These are phyloP conservation scores for Sus scrofa DNA, from an alignment of 2,113 vertebrate genomes.

Conservation along the genomic window DNA sequence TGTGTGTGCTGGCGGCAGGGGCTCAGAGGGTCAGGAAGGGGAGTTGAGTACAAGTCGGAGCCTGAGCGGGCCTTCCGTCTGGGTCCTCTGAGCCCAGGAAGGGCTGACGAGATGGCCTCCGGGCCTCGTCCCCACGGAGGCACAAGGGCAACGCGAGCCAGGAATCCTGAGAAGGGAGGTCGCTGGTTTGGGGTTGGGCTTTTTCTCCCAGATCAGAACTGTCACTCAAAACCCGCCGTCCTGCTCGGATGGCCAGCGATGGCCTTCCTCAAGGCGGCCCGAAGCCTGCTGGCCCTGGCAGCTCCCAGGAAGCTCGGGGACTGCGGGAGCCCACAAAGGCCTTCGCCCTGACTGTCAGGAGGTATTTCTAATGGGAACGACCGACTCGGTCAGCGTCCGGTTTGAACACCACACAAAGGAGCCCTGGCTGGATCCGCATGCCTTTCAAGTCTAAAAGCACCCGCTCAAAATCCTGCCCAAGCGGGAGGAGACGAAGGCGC, in stretches of 20 bases:
- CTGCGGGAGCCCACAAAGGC: background rate
- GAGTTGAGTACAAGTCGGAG: background rate
- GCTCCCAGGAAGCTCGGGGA: background rate
- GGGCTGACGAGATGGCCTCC: background rate
- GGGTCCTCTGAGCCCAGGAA: background rate
- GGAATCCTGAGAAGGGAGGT: background rate
- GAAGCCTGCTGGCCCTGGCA: background rate
- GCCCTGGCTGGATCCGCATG: background rate
- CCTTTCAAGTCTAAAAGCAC: constrained; percentile 15
- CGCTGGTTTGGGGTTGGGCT: background rate
- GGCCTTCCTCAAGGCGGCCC: background rate
- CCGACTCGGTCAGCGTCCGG: background rate
- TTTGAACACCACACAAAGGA: background rate
- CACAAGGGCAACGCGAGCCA: background rate
- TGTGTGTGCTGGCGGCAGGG: background rate
- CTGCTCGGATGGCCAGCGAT: background rate
- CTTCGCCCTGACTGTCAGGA: background rate
- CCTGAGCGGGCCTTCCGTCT: background rate
- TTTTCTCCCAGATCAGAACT: background rate
- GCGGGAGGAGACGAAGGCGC: background rate
- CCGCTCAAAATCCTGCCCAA: background rate
- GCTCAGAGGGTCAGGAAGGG: background rate
- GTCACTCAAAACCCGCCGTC: background rate
- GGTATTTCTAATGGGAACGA: background rate
- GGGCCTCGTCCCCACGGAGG: background rate